Evolutionary conservation across 2,888 invertebrate species (phyloP).

Genomic region (Fragum fragum): DNA sequence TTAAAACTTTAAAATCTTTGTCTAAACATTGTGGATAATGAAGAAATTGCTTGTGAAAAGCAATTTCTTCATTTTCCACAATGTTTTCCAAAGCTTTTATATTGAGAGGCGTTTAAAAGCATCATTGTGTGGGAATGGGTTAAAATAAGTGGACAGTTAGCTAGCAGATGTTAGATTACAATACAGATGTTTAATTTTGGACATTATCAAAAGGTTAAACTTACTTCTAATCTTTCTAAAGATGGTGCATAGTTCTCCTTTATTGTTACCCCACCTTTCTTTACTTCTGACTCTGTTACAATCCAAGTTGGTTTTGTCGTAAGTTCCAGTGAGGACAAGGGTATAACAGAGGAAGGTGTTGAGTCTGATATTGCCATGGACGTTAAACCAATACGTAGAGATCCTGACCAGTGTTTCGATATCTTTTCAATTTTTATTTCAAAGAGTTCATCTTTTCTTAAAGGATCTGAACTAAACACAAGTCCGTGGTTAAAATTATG

Average conservation of each 20-base stretch:
- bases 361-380: conserved; percentile 90
- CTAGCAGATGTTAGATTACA: too few relatives aligned
- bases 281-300: conserved; percentile 90
- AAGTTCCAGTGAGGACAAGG: conserved; percentile 81
- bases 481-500: conserved; percentile 89
- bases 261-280: conserved; percentile 90
- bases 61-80: too few relatives aligned
- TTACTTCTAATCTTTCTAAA: conserved; percentile 92
- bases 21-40: too few relatives aligned
- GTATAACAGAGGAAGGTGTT: conserved; percentile 88
- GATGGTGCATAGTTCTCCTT: conserved; percentile 91
- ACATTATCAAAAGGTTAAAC: not conserved
- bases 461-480: conserved; percentile 91
- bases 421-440: conserved; percentile 94
- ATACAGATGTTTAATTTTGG: too few relatives aligned
- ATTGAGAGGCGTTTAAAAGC: too few relatives aligned
- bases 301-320: conserved; percentile 85
- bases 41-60: too few relatives aligned
- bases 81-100: too few relatives aligned
- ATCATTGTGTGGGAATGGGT: too few relatives aligned
- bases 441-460: conserved; percentile 92
- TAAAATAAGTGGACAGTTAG: too few relatives aligned
- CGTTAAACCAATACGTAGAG: conserved; percentile 96
- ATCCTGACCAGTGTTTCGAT: conserved; percentile 96
- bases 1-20: too few relatives aligned